phyloP scores from a whole-genome alignment of 2,888 invertebrate species.

The Chymomyza caudatula region DNA sequence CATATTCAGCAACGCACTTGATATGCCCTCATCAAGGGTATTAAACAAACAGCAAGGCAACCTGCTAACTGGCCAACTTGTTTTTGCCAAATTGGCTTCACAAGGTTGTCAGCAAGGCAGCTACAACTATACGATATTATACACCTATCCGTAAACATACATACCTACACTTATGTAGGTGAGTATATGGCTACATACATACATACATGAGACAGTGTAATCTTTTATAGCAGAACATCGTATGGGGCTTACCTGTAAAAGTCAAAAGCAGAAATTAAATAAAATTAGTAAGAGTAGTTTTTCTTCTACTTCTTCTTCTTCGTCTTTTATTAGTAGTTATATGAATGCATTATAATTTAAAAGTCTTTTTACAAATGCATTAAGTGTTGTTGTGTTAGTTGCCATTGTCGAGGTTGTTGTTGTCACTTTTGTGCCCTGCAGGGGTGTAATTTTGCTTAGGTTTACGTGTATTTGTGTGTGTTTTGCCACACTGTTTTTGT shows the following conservation, averaged over 20 bases:
- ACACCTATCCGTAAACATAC: background rate
- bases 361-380: slow-evolving; percentile 30
- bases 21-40: background rate
- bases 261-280: slow-evolving; percentile 34
- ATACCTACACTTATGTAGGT: background rate
- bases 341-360: slow-evolving; percentile 39
- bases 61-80: slow-evolving; percentile 41
- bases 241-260: slow-evolving; percentile 29
- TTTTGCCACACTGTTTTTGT: background rate
- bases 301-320: slow-evolving; percentile 30
- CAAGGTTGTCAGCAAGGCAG: slow-evolving; percentile 49
- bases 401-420: slow-evolving; percentile 2
- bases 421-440: slow-evolving; percentile 25
- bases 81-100: slow-evolving; percentile 58
- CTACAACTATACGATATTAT: background rate
- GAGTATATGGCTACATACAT: background rate
- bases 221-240: slow-evolving; percentile 14
- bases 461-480: background rate
- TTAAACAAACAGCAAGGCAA: background rate
- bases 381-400: slow-evolving; percentile 31
- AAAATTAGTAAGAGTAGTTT: slow-evolving; percentile 38
- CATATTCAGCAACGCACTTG: background rate
- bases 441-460: slow-evolving; percentile 32
- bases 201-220: background rate
- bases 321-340: slow-evolving; percentile 22